Base-by-base conservation (phyloP, 2,113 vertebrate species). In the Xenopus borealis region DNA sequence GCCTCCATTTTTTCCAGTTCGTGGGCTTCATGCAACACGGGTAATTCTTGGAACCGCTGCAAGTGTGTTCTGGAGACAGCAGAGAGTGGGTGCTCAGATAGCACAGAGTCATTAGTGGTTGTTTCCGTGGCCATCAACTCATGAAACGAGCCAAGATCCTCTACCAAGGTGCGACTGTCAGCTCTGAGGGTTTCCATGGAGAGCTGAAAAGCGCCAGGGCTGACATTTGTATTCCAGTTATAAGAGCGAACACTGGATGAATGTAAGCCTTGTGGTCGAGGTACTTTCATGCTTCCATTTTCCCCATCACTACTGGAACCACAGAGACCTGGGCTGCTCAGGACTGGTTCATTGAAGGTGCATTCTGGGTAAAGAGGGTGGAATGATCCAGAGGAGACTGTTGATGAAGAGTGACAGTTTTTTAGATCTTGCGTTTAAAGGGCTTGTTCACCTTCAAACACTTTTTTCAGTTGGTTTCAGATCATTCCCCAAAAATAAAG, bases 321-420 rank as follows among this genome's bases (percentile, higher is more conserved):
- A 0, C 18, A 12, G 1, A 45, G 10, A n/a, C 69, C 13, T 7
- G 63, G 47, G 47, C 18, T 64, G 58, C 81, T 75, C 23, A 84
- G 85, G 71, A 73, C 78, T 0, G 62, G 76, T 30, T 90, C 83
- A 0, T 86, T 91, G 55, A 86, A 81, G 10, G 90, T 81, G 71
- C 81, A 76, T 69, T 95, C 93, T 11, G 86, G 81, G 16, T 81
- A 82, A 27, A 95, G 83, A 0, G 81, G 76, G 19, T 88, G 86
- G 78, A 95, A 94, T 12, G 87, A 90, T 18, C 89, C 88, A 46
- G 89, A 87, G 69, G 77, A 80, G 69, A 79, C 86, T 89, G 69
- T 6, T 18, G 19, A 12, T 7, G 63, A 18, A 23, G n/a, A 57
- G 13, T 65, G 20, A 55, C 8, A 18, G 50, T 10, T 50, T 50